Percentiles rank a stretch among this genome's conserved stretches.
These are phyloP conservation scores for Onychorhynchus coronatus DNA, from an alignment of 2,113 vertebrate genomes.

Conservation along the genomic window DNA sequence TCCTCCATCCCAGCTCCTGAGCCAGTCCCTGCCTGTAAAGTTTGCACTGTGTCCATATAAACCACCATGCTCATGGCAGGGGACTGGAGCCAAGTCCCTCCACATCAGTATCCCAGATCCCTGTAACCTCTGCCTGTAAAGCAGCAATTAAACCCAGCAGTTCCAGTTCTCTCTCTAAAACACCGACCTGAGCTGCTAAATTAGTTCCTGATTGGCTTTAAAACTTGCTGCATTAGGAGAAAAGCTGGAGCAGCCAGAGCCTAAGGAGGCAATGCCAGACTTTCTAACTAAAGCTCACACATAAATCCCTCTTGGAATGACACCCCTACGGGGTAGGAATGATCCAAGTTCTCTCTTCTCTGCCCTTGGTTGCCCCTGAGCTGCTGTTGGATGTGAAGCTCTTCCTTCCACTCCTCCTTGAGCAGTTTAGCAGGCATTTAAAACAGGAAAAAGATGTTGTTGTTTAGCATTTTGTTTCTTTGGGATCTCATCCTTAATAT, in stretches of 20 bases:
- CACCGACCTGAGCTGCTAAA: not conserved
- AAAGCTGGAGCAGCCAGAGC: not conserved
- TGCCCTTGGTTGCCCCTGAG: not conserved
- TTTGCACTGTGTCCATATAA: not conserved
- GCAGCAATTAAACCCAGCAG: not conserved
- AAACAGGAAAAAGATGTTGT: not conserved
- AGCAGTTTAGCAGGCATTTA: not conserved
- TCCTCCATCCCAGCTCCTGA: not conserved
- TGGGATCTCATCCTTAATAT: not conserved
- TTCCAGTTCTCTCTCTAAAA: not conserved
- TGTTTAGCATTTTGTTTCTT: not conserved
- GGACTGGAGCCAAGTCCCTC: not conserved
- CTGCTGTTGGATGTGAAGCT: not conserved
- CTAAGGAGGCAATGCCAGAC: not conserved
- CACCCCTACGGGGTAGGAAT: not conserved
- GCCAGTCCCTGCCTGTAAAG: not conserved
- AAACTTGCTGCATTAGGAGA: not conserved
- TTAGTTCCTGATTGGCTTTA: not conserved
- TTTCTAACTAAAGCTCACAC: not conserved
- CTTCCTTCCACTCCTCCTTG: not conserved
- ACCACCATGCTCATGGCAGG: not conserved
- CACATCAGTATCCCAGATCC: not conserved
- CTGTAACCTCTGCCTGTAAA: not conserved
- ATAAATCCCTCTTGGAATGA: not conserved
- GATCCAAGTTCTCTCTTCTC: not conserved